phyloP scores from a whole-genome alignment of 2,888 invertebrate genomes.

The Agrochola macilenta region DNA sequence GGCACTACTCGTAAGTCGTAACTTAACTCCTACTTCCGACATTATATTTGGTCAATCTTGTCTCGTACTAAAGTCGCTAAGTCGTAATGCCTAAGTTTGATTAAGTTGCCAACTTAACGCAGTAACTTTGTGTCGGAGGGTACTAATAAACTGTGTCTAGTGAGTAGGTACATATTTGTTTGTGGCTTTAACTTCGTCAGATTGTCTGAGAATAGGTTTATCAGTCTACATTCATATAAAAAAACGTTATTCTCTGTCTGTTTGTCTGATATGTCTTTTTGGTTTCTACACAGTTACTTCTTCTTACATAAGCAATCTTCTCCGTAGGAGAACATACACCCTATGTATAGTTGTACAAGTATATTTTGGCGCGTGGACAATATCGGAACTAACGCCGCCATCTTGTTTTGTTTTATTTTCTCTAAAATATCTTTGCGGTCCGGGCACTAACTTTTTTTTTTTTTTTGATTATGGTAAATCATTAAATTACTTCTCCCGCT shows the following conservation, averaged over 20 bases:
- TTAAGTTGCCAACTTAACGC: conserved; percentile 63
- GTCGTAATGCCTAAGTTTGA: conserved; percentile 62
- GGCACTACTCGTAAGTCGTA: conserved; percentile 18
- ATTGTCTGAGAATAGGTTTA: conserved; percentile 19
- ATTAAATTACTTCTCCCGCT: too few relatives aligned
- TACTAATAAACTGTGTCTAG: conserved; percentile 46
- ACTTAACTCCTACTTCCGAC: conserved; percentile 22
- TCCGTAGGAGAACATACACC: background rate
- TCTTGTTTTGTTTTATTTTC: background rate
- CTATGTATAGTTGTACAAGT: background rate
- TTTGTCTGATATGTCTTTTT: background rate
- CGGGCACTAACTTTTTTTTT: too few relatives aligned
- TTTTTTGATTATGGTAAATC: too few relatives aligned
- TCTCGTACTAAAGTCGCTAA: conserved; percentile 48
- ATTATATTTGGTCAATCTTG: conserved; percentile 61
- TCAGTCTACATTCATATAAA: background rate
- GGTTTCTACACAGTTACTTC: background rate
- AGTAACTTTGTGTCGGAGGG: conserved; percentile 45
- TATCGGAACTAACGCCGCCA: background rate
- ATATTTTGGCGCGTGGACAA: background rate
- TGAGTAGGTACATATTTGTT: conserved; percentile 41
- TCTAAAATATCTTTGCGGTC: too few relatives aligned
- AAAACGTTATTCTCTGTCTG: background rate
- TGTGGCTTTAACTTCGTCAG: conserved; percentile 21
- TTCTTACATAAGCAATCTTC: too few relatives aligned